phyloP scores from a whole-genome alignment of 2,888 invertebrate species.

The Schizaphis graminum region DNA sequence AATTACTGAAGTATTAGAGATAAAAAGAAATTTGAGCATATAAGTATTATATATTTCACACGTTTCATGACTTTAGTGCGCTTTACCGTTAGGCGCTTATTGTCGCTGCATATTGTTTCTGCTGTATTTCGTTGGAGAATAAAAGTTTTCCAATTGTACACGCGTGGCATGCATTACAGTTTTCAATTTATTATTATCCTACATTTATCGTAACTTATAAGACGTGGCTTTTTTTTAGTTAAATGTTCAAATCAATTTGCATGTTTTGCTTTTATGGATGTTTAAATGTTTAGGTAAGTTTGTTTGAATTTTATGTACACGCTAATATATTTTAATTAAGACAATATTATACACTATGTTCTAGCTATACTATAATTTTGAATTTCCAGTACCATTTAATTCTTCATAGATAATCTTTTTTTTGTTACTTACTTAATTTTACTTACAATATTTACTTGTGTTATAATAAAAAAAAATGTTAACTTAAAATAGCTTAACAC shows the following conservation, averaged over 20 bases:
- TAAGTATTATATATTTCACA: not conserved
- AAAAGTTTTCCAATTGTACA: not conserved
- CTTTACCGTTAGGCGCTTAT: not conserved
- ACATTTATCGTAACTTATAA: not conserved
- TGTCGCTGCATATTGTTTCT: not conserved
- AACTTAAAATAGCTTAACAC: not conserved
- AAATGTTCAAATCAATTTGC: not conserved
- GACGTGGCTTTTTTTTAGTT: not conserved
- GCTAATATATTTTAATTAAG: not conserved
- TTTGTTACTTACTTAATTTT: not conserved
- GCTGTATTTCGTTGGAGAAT: not conserved
- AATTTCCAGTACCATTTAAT: not conserved
- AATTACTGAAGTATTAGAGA: not conserved
- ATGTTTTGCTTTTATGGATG: not conserved
- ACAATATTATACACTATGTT: not conserved
- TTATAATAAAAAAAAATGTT: not conserved
- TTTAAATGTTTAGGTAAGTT: not conserved
- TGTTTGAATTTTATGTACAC: not conserved
- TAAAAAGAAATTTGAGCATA: not conserved
- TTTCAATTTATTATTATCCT: not conserved
- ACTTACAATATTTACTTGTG: not conserved
- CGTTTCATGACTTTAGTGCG: not conserved
- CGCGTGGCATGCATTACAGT: not conserved
- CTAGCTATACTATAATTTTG: not conserved
- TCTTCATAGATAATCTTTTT: not conserved